Evolutionary conservation across 2,888 invertebrate genomes (phyloP), one percentile per base, ranked within the genome.

Genomic region (Nycteola revayana): DNA sequence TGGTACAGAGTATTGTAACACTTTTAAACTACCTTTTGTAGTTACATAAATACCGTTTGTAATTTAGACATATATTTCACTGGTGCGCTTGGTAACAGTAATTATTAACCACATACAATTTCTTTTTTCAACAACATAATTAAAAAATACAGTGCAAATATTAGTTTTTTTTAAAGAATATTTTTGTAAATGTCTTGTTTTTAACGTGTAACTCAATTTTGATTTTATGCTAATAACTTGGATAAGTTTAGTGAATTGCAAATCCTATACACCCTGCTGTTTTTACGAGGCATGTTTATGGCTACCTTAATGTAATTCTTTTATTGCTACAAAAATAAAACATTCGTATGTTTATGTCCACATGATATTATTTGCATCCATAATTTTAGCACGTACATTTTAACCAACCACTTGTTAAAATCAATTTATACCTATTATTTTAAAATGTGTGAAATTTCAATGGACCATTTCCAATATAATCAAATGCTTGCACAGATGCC

Each of bases 191-290:
- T n/a, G n/a, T n/a, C n/a, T n/a, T n/a, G n/a, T n/a, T n/a, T n/a
- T n/a, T n/a, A n/a, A n/a, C n/a, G n/a, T n/a, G n/a, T n/a, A n/a
- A n/a, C n/a, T n/a, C n/a, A 38, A 32, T 49, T 53, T 53, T 49
- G 60, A 55, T 62, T 67, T 67, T 68, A 74, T 73, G 70, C 60
- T 64, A 69, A 71, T 66, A 14, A 14, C 41, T 52, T 28, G 42
- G 49, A 54, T 53, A 66, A 65, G 60, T 54, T 53, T 57, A 57
- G 45, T 68, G 71, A 69, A 66, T 67, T 64, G 51, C 55, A 45
- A 60, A 58, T 53, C n/a, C n/a, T n/a, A 58, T 40, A 57, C 53
- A 42, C 50, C 75, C 54, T 67, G 73, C 74, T 72, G 75, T 40
- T 33, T 49, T 55, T 39, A 44, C 45, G 56, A 59, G 53, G 46